Evolutionary conservation across 2,888 invertebrate species (phyloP).

Genomic region (Pantelozetes paolii): DNA sequence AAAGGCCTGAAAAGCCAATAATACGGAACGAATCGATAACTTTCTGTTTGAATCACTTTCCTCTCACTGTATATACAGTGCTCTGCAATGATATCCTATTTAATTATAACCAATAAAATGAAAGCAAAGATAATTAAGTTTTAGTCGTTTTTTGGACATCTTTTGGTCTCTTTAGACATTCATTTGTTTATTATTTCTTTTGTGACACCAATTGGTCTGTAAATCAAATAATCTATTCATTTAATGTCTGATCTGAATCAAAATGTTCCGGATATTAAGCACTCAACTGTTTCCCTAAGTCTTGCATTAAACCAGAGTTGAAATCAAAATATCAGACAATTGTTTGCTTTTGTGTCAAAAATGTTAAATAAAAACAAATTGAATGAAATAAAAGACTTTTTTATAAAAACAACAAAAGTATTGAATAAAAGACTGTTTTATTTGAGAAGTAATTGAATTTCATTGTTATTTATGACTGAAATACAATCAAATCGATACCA

Average conservation of each 20-base stretch:
- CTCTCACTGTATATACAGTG: no score
- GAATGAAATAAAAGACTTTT: neutral
- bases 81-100: neutral
- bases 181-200: neutral
- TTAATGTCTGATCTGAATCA: neutral
- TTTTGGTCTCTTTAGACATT: no score
- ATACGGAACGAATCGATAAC: constrained; percentile 17
- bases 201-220: neutral
- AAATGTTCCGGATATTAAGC: neutral
- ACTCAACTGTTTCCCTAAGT: neutral
- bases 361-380: neutral
- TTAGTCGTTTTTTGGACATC: neutral
- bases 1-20: neutral
- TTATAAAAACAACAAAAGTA: neutral
- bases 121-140: neutral
- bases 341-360: neutral
- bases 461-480: neutral
- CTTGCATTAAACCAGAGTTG: neutral
- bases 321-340: neutral
- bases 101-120: neutral
- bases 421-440: neutral
- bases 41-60: neutral
- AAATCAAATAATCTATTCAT: neutral
- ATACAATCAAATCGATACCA: neutral
- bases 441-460: neutral